Conservation (phyloP, 2,797 vertebrate genomes). For the Periophthalmus magnuspinnatus region DNA sequence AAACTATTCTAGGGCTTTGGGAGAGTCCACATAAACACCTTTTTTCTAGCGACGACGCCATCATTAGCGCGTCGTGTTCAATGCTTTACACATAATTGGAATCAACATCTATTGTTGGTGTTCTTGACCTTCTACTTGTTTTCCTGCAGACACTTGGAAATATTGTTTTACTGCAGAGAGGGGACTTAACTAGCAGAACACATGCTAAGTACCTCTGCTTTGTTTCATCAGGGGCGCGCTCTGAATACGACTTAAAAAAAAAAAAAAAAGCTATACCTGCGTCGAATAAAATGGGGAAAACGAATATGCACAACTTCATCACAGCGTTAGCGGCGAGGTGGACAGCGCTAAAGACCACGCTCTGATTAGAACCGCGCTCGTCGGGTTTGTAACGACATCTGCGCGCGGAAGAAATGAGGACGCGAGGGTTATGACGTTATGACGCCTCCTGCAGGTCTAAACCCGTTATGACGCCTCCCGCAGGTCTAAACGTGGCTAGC, state of each 20-base stretch:
- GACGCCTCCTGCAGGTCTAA: background rate
- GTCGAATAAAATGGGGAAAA: constrained; percentile 42
- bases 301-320: background rate
- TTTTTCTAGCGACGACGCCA: constrained; percentile 65
- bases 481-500: background rate
- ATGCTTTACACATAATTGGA: constrained; percentile 78
- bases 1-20: constrained; percentile 69
- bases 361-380: background rate
- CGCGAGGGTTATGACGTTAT: background rate
- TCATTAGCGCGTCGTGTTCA: constrained; percentile 79
- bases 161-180: constrained; percentile 66
- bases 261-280: constrained; percentile 60
- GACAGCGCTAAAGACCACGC: background rate
- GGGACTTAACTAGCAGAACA: constrained; percentile 72
- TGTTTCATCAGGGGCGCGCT: constrained; percentile 65
- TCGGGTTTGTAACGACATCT: background rate
- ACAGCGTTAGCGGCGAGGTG: constrained; percentile 14
- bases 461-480: constrained; percentile 6
- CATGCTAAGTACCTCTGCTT: constrained; percentile 67
- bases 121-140: constrained; percentile 76
- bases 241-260: constrained; percentile 63
- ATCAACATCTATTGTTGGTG: constrained; percentile 79
- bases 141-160: constrained; percentile 75
- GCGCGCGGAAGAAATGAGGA: constrained; percentile 5
- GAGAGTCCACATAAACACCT: constrained; percentile 70